These are phyloP conservation scores for Pandion haliaetus DNA, from an alignment of 2,113 vertebrate genomes.

Conservation along the genomic window DNA sequence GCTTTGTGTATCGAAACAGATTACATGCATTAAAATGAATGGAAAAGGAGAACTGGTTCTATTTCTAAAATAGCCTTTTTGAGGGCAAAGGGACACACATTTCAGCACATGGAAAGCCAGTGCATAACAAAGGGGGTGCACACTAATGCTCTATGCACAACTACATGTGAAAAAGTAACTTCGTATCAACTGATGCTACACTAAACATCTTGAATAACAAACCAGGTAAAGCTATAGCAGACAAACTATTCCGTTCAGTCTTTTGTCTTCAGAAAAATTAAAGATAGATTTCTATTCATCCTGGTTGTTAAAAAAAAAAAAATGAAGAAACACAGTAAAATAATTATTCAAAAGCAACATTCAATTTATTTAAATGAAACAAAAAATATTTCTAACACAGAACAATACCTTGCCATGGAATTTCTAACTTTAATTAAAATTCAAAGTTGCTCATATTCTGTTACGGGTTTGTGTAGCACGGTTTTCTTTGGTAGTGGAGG, in stretches of 20 bases:
- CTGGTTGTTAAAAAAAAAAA: neutral
- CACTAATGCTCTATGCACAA: neutral
- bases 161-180: neutral
- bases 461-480: too few relatives aligned
- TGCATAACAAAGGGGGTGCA: accelerated
- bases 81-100: neutral
- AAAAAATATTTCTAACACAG: neutral
- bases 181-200: neutral
- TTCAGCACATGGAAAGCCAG: neutral
- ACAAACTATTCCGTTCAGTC: neutral
- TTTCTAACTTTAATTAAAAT: neutral
- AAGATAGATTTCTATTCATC: neutral
- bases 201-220: neutral
- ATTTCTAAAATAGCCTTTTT: neutral
- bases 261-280: neutral
- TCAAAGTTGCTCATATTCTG: neutral
- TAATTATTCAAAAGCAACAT: neutral
- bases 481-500: too few relatives aligned
- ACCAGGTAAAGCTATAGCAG: neutral
- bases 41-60: neutral
- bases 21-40: neutral
- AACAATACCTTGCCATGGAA: neutral
- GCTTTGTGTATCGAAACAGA: neutral
- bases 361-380: neutral
- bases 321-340: neutral